phyloP scores from a whole-genome alignment of 2,113 vertebrate species.

The Grus americana region DNA sequence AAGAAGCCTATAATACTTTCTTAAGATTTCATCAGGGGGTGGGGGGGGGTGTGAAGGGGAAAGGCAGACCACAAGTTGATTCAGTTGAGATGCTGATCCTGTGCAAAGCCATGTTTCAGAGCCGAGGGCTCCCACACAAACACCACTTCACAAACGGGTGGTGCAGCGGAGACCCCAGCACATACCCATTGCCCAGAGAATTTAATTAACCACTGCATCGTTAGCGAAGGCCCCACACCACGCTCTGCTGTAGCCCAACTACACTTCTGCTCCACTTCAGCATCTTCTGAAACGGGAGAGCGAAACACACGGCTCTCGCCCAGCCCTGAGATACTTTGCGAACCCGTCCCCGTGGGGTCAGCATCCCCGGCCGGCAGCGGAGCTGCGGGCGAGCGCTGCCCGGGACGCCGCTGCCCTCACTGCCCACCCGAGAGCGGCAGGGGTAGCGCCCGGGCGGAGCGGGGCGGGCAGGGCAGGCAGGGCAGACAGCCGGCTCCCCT shows the following conservation, averaged over 20 bases:
- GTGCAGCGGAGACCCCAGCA: background rate
- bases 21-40: background rate
- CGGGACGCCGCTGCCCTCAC: background rate
- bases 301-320: background rate
- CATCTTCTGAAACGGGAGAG: background rate
- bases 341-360: background rate
- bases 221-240: background rate
- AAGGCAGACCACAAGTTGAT: background rate
- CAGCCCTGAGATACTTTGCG: background rate
- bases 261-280: background rate
- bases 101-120: background rate
- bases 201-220: background rate
- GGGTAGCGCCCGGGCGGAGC: background rate
- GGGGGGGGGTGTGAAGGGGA: no score
- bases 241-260: background rate
- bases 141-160: background rate
- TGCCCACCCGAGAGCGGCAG: background rate
- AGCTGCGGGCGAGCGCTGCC: background rate
- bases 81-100: background rate
- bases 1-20: conserved; percentile 14
- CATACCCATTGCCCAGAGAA: background rate
- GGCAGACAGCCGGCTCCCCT: background rate
- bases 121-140: background rate
- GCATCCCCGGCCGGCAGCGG: background rate
- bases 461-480: background rate